phyloP scores from a whole-genome alignment of 2,888 invertebrate species.

The Xanthia togata region DNA sequence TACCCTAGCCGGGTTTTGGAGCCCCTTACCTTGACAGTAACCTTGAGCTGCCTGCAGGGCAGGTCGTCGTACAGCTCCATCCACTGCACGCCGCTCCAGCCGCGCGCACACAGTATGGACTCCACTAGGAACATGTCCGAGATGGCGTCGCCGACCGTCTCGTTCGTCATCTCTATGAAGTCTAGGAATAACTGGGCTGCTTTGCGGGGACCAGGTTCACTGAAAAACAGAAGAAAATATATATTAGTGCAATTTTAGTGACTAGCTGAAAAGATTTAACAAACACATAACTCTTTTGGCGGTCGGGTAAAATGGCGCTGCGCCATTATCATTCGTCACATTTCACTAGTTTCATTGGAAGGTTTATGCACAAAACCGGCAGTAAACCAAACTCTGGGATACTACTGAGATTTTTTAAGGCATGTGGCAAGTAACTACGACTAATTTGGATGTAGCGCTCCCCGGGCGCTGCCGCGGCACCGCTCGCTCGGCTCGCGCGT shows the following conservation, averaged over 20 bases:
- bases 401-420: background rate
- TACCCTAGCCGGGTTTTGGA: background rate
- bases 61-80: conserved; percentile 95
- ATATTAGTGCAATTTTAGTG: background rate
- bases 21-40: conserved; percentile 92
- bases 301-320: background rate
- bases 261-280: background rate
- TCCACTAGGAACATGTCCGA: conserved; percentile 99
- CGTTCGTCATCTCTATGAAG: conserved; percentile 96
- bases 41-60: conserved; percentile 96
- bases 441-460: too few relatives aligned
- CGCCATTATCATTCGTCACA: background rate
- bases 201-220: conserved; percentile 85
- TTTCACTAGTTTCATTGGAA: too few relatives aligned
- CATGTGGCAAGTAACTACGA: background rate
- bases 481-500: background rate
- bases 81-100: conserved; percentile 96
- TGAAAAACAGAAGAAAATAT: conserved; percentile 59
- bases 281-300: background rate
- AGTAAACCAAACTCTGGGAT: background rate
- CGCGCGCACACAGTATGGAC: conserved; percentile 95
- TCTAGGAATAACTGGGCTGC: conserved; percentile 92
- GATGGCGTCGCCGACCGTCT: conserved; percentile 99
- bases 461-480: background rate
- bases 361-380: background rate